A percentile compares a stretch with the other conserved stretches of the same genome.
Conservation (phyloP, 2,888 invertebrate genomes). For the Tinea semifulvella region DNA sequence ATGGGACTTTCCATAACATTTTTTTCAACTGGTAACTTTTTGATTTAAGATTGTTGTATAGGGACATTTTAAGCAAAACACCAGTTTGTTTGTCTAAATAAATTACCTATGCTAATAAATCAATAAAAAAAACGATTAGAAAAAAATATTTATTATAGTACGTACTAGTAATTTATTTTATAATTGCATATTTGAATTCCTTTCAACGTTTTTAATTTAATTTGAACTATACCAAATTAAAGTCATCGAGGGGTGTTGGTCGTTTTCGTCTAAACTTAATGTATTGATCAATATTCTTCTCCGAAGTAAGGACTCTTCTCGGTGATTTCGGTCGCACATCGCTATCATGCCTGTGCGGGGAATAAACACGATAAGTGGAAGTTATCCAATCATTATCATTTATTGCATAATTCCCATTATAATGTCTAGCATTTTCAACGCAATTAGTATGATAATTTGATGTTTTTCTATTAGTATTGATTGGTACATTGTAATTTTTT, state of each 20-base stretch:
- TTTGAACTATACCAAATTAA: neutral
- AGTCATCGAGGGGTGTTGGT: neutral
- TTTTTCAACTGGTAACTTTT: too few relatives aligned
- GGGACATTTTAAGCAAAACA: too few relatives aligned
- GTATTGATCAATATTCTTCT: conserved; percentile 4
- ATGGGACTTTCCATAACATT: too few relatives aligned
- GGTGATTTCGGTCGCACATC: neutral
- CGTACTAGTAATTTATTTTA: too few relatives aligned
- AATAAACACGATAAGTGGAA: neutral
- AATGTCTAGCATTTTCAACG: neutral
- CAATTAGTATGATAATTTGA: conserved; percentile 4
- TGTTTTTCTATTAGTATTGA: neutral
- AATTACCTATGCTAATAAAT: too few relatives aligned
- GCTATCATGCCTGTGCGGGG: neutral
- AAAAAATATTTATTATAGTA: too few relatives aligned
- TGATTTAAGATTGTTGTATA: too few relatives aligned
- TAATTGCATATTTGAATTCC: too few relatives aligned
- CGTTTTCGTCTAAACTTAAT: neutral
- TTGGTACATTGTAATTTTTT: too few relatives aligned
- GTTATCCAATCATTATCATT: too few relatives aligned
- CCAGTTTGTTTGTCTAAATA: too few relatives aligned
- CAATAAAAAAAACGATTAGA: too few relatives aligned
- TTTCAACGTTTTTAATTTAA: neutral
- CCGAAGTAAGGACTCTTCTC: neutral
- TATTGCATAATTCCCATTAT: neutral